Conservation (phyloP, 2,113 vertebrate species). For the Pachypanchax playfairii region DNA sequence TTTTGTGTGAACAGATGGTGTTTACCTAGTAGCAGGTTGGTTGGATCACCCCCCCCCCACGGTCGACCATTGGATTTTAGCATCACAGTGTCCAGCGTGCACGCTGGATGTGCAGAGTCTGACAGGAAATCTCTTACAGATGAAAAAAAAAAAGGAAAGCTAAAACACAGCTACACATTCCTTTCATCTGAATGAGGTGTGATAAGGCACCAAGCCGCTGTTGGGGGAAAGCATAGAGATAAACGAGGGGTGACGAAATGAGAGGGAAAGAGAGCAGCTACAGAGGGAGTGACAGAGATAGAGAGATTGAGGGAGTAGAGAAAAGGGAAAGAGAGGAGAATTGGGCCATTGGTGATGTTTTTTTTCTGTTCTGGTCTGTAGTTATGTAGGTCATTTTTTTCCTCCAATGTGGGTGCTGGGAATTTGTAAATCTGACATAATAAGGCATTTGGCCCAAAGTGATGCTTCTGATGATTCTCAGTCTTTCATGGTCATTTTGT, state of each 20-base stretch:
- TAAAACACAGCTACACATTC: conserved; percentile 52
- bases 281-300: conserved; percentile 41
- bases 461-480: conserved; percentile 65
- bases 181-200: conserved; percentile 73
- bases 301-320: conserved; percentile 28
- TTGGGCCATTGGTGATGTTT: conserved; percentile 78
- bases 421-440: conserved; percentile 87
- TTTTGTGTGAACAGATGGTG: conserved; percentile 88
- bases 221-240: conserved; percentile 63
- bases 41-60: conserved; percentile 81
- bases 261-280: conserved; percentile 67
- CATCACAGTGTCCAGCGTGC: conserved; percentile 18
- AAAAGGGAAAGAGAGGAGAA: conserved; percentile 71
- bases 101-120: conserved; percentile 7
- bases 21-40: conserved; percentile 89
- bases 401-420: conserved; percentile 77
- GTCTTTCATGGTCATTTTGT: conserved; percentile 60
- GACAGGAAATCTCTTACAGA: background rate
- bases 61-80: conserved; percentile 71
- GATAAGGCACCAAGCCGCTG: conserved; percentile 75
- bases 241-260: conserved; percentile 67
- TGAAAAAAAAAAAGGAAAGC: conserved; percentile 10
- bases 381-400: conserved; percentile 90
- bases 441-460: conserved; percentile 80
- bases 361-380: conserved; percentile 82